These are phyloP conservation scores for Anoplius nigerrimus DNA, from an alignment of 2,888 invertebrate species.

Conservation along the genomic window DNA sequence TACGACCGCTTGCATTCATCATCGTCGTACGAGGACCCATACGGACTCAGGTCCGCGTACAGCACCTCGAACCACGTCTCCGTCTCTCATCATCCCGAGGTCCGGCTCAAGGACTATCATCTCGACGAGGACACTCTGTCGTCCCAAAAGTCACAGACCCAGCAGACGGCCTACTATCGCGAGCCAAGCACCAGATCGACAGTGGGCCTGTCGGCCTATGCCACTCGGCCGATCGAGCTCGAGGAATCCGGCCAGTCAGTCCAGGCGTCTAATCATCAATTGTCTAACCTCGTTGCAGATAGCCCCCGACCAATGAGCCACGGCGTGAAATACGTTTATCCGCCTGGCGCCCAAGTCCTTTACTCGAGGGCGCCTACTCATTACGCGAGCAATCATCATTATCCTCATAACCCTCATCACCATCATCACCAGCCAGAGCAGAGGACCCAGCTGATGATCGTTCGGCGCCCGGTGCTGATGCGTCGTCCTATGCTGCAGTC, in stretches of 20 bases:
- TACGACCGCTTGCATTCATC: slow-evolving; percentile 60
- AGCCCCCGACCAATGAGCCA: slow-evolving; percentile 63
- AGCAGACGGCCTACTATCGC: slow-evolving; percentile 34
- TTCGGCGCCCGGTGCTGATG: slow-evolving; percentile 57
- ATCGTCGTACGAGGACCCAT: slow-evolving; percentile 46
- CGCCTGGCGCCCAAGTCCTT: slow-evolving; percentile 52
- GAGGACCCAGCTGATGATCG: slow-evolving; percentile 61
- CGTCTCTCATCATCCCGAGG: slow-evolving; percentile 37
- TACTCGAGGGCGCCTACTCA: slow-evolving; percentile 58
- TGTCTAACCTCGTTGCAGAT: slow-evolving; percentile 73
- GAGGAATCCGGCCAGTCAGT: slow-evolving; percentile 47
- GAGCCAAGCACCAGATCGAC: slow-evolving; percentile 35
- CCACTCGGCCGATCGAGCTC: slow-evolving; percentile 48
- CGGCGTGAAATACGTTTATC: slow-evolving; percentile 60
- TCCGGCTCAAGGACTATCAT: slow-evolving; percentile 43
- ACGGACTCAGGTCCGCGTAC: slow-evolving; percentile 32
- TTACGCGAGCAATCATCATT: slow-evolving; percentile 52
- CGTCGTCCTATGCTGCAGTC: slow-evolving; percentile 57
- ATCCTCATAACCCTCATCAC: slow-evolving; percentile 41
- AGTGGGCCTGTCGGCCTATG: slow-evolving; percentile 22
- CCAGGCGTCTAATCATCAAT: slow-evolving; percentile 63
- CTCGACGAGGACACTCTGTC: slow-evolving; percentile 38
- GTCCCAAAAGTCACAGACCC: slow-evolving; percentile 32
- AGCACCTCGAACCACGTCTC: neutral
- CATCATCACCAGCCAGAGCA: slow-evolving; percentile 49